Evolutionary conservation across 2,888 invertebrate species (phyloP).

Genomic region (Ennomos erosarius): DNA sequence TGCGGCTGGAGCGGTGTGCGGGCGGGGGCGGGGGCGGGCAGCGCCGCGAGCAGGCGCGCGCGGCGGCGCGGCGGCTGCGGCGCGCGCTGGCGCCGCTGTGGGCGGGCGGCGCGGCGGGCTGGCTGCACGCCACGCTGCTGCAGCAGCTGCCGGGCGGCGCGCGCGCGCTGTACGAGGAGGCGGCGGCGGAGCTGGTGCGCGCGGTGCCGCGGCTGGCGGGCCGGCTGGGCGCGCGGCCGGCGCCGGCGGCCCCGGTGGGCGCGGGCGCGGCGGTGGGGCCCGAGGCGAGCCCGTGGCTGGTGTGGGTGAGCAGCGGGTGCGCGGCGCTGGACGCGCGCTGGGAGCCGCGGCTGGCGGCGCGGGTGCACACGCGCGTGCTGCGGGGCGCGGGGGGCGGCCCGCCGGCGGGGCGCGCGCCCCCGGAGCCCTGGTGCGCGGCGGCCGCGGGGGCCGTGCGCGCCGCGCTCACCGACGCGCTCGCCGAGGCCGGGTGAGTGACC

Average conservation of each 20-base stretch:
- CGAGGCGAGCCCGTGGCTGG: constrained; percentile 52
- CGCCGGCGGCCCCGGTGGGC: constrained; percentile 28
- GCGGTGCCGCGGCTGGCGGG: constrained; percentile 55
- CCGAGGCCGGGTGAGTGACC: constrained; percentile 57
- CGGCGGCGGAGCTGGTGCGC: constrained; percentile 53
- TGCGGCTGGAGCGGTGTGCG: constrained; percentile 49
- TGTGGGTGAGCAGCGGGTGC: constrained; percentile 51
- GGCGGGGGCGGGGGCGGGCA: constrained; percentile 51
- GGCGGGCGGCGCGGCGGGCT: constrained; percentile 46
- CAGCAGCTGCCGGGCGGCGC: constrained; percentile 47
- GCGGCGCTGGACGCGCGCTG: constrained; percentile 48
- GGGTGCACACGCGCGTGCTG: constrained; percentile 54
- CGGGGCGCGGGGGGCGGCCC: constrained; percentile 45
- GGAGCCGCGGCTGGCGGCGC: constrained; percentile 54
- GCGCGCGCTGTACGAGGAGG: constrained; percentile 53
- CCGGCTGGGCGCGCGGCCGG: constrained; percentile 44
- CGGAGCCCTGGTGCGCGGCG: constrained; percentile 60
- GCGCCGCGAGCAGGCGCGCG: constrained; percentile 48
- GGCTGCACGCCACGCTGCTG: constrained; percentile 56
- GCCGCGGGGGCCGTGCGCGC: constrained; percentile 52
- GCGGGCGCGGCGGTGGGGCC: constrained; percentile 38
- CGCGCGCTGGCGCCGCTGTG: constrained; percentile 39
- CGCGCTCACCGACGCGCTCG: constrained; percentile 57
- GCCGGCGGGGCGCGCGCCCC: constrained; percentile 42
- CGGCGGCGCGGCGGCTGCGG: constrained; percentile 34